phyloP scores from a whole-genome alignment of 2,797 vertebrate species.

The Hydrophis major region DNA sequence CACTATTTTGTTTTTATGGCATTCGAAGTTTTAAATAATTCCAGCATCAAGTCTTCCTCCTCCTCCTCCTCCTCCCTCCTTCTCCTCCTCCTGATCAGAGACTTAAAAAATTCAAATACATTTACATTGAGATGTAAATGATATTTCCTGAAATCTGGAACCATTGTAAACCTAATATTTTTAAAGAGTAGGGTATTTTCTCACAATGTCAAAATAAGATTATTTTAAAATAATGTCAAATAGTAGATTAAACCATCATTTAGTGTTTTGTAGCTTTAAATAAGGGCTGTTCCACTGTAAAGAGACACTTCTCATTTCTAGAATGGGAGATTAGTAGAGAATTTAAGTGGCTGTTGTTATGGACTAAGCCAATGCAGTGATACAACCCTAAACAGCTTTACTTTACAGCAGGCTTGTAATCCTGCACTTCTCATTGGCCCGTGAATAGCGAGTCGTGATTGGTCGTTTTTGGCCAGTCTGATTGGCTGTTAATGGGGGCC shows the following conservation, averaged over 20 bases:
- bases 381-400: too few relatives aligned
- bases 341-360: not conserved
- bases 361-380: too few relatives aligned
- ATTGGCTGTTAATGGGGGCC: too few relatives aligned
- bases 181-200: not conserved
- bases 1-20: not conserved
- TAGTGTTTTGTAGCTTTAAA: not conserved
- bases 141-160: slow-evolving; percentile 28
- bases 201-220: slow-evolving; percentile 44
- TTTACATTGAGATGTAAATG: slow-evolving; percentile 10
- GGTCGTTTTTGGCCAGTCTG: too few relatives aligned
- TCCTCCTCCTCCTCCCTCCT: not conserved
- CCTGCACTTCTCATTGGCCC: too few relatives aligned
- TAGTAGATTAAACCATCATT: slow-evolving; percentile 16
- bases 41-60: not conserved
- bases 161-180: slow-evolving; percentile 12
- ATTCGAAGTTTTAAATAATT: not conserved
- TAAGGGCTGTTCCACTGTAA: not conserved
- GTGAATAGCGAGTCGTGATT: too few relatives aligned
- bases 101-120: not conserved
- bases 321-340: not conserved
- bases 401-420: too few relatives aligned
- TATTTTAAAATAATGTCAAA: slow-evolving; percentile 13
- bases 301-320: not conserved
- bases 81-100: not conserved